These are phyloP conservation scores for Aplocera efformata DNA, from an alignment of 2,888 invertebrate species.

Conservation along the genomic window DNA sequence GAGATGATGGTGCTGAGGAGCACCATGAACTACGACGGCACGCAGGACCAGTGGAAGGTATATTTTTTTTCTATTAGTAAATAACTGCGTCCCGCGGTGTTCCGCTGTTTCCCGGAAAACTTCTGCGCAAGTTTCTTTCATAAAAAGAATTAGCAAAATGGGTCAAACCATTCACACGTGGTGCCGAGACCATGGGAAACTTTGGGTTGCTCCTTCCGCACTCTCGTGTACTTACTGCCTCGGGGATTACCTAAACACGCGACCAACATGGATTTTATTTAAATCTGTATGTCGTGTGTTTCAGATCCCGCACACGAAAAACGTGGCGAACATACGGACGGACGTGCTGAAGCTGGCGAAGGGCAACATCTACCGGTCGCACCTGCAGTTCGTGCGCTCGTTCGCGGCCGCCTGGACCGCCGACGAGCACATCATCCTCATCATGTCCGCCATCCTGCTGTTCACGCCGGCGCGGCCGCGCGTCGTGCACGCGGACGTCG, in stretches of 20 bases:
- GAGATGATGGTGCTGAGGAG: conserved; percentile 98
- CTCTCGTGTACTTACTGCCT: too few relatives aligned
- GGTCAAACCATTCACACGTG: too few relatives aligned
- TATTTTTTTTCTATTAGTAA: not conserved
- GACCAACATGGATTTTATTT: too few relatives aligned
- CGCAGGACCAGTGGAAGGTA: conserved; percentile 94
- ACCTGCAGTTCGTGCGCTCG: conserved; percentile 90
- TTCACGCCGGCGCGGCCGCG: conserved; percentile 91
- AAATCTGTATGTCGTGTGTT: too few relatives aligned
- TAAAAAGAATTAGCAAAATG: too few relatives aligned
- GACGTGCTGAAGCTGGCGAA: conserved; percentile 95
- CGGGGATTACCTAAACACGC: too few relatives aligned
- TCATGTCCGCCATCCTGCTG: conserved; percentile 93
- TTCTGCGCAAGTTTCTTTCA: too few relatives aligned
- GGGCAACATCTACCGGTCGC: conserved; percentile 92
- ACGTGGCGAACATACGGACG: conserved; percentile 89
- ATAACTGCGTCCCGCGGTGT: too few relatives aligned
- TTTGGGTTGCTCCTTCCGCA: too few relatives aligned
- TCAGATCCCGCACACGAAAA: conserved; percentile 89
- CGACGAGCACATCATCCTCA: conserved; percentile 94
- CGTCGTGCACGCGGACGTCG: conserved; percentile 91
- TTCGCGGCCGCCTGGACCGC: conserved; percentile 92
- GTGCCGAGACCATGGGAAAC: too few relatives aligned
- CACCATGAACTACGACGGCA: conserved; percentile 94
- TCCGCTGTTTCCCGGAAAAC: too few relatives aligned